phyloP scores from a whole-genome alignment of 1,140 invertebrate species.

The Ephestia elutella region DNA sequence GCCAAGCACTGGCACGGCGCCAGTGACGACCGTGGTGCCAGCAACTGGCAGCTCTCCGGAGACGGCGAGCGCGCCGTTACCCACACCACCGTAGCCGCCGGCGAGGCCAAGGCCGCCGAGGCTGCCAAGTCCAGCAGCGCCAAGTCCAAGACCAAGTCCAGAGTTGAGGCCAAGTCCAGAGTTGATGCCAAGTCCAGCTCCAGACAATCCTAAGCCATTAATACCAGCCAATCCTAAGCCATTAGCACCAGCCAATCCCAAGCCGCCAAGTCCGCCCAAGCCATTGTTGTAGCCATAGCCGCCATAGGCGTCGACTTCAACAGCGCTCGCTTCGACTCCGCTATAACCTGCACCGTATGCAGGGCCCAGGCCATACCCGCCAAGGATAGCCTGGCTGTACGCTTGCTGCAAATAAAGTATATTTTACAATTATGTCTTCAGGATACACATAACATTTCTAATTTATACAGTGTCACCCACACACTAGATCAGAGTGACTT shows the following conservation, averaged over 20 bases:
- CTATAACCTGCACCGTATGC: neutral
- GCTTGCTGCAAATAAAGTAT: neutral
- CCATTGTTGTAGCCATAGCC: neutral
- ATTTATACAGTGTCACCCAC: no score
- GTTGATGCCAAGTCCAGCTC: constrained; percentile 11
- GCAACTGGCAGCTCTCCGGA: constrained; percentile 43
- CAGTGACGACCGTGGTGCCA: constrained; percentile 34
- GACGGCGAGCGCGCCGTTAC: constrained; percentile 38
- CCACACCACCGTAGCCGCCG: constrained; percentile 34
- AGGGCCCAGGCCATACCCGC: neutral
- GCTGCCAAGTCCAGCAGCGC: constrained; percentile 2
- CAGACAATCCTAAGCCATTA: constrained; percentile 7
- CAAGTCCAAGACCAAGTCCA: neutral
- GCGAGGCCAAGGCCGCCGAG: neutral
- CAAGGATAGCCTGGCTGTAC: neutral
- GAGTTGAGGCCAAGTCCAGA: neutral
- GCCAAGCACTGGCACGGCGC: constrained; percentile 38
- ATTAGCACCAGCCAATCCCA: neutral
- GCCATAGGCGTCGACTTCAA: neutral
- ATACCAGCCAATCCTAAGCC: constrained; percentile 5
- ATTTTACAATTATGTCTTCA: no score
- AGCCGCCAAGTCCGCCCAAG: neutral
- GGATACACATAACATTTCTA: no score
- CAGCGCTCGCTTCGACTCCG: neutral
- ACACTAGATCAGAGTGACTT: no score